A percentile compares a stretch with the other conserved stretches of the same genome.
phyloP scores from a whole-genome alignment of 1,140 invertebrate species.

The Nautilus pompilius region DNA sequence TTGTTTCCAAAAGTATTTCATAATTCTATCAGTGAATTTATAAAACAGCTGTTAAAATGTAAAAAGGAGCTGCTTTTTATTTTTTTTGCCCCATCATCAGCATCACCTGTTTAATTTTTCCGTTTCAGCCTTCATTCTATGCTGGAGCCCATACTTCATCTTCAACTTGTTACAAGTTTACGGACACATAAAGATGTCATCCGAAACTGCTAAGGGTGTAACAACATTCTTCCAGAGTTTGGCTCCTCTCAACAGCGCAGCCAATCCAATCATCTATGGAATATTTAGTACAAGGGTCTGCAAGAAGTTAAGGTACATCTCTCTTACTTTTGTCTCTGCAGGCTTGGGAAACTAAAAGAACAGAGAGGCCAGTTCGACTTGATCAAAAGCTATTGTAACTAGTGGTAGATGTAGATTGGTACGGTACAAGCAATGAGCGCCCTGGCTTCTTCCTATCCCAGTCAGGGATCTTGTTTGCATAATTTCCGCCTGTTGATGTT shows the following conservation, averaged over 20 bases:
- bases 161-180: constrained; percentile 91
- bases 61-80: not conserved
- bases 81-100: not conserved
- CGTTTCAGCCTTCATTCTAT: constrained; percentile 81
- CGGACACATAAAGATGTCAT: constrained; percentile 66
- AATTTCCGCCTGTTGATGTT: too few relatives aligned
- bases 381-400: too few relatives aligned
- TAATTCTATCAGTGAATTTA: not conserved
- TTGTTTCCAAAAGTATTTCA: too few relatives aligned
- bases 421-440: too few relatives aligned
- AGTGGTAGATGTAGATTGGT: too few relatives aligned
- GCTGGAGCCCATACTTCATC: constrained; percentile 93
- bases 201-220: constrained; percentile 71
- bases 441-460: too few relatives aligned
- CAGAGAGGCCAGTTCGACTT: too few relatives aligned
- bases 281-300: constrained; percentile 84
- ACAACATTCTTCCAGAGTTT: constrained; percentile 90
- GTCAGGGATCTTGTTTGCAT: too few relatives aligned
- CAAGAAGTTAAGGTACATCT: constrained; percentile 80
- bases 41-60: not conserved
- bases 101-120: too few relatives aligned
- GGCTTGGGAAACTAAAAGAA: too few relatives aligned
- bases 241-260: constrained; percentile 88
- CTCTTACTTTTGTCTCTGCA: too few relatives aligned
- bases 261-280: constrained; percentile 93